These are phyloP conservation scores for Meteorus sp. DNA, from an alignment of 1,140 invertebrate genomes.

Conservation along the genomic window DNA sequence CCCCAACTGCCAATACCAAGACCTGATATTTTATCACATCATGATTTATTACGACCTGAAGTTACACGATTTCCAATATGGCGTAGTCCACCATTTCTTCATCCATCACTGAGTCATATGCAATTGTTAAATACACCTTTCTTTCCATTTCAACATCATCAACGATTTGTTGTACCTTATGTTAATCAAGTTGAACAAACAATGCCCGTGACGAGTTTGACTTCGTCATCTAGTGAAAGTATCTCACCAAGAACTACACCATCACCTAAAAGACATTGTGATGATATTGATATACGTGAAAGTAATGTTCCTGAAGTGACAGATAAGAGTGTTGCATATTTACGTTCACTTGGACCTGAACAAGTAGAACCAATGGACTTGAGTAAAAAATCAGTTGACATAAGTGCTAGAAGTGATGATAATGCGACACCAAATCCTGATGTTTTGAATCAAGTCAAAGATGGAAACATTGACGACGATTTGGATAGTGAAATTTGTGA, in stretches of 20 bases:
- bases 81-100: constrained; percentile 47
- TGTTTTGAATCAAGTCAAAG: constrained; percentile 49
- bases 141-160: constrained; percentile 52
- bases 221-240: constrained; percentile 50
- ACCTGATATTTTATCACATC: constrained; percentile 37
- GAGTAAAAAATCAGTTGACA: constrained; percentile 66
- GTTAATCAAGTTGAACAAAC: constrained; percentile 45
- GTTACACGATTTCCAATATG: constrained; percentile 49
- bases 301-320: constrained; percentile 22
- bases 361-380: constrained; percentile 77
- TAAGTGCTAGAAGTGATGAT: background rate
- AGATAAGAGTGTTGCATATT: constrained; percentile 48
- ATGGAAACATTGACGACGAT: constrained; percentile 48
- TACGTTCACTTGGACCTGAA: constrained; percentile 52
- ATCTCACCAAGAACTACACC: constrained; percentile 48
- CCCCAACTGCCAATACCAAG: constrained; percentile 33
- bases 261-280: constrained; percentile 39
- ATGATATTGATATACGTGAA: constrained; percentile 19
- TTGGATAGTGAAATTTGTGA: constrained; percentile 40
- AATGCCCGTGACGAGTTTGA: constrained; percentile 37
- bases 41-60: constrained; percentile 47
- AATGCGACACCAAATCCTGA: constrained; percentile 42
- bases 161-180: constrained; percentile 51
- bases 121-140: constrained; percentile 50
- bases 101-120: constrained; percentile 50